Conservation (phyloP, 2,888 invertebrate genomes). For the Cosmopolites sordidus region DNA sequence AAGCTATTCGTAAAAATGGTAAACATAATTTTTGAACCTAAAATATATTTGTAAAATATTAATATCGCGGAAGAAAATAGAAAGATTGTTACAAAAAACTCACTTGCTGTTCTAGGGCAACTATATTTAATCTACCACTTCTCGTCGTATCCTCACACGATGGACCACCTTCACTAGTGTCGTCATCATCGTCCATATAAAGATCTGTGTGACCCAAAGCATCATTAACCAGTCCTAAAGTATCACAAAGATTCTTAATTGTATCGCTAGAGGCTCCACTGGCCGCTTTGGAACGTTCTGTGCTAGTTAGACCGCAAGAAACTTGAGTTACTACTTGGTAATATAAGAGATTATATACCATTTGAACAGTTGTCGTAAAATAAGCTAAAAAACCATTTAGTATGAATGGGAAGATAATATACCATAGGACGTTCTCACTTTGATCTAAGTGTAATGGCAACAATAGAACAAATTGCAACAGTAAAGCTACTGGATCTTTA, state of each 20-base stretch:
- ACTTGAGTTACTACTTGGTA: slow-evolving; percentile 84
- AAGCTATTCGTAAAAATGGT: slow-evolving; percentile 79
- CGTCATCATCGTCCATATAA: slow-evolving; percentile 57
- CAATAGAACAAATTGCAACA: slow-evolving; percentile 81
- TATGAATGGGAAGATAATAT: neutral
- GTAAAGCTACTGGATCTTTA: slow-evolving; percentile 78
- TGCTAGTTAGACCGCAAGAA: slow-evolving; percentile 62
- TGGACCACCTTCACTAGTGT: slow-evolving; percentile 25
- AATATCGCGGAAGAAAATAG: neutral
- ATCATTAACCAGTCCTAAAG: slow-evolving; percentile 49
- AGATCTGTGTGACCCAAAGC: slow-evolving; percentile 55
- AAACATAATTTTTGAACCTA: slow-evolving; percentile 74
- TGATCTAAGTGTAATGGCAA: slow-evolving; percentile 82
- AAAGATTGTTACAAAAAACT: slow-evolving; percentile 9
- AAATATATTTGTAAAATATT: slow-evolving; percentile 3
- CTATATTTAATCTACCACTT: slow-evolving; percentile 37
- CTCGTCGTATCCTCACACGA: slow-evolving; percentile 14
- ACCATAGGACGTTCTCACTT: slow-evolving; percentile 56
- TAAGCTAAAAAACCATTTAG: slow-evolving; percentile 59
- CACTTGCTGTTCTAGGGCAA: slow-evolving; percentile 48
- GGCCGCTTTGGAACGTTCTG: slow-evolving; percentile 55
- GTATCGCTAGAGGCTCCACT: slow-evolving; percentile 33
- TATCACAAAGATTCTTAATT: slow-evolving; percentile 45
- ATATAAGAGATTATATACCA: slow-evolving; percentile 83
- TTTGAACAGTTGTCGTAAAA: slow-evolving; percentile 81